Evolutionary conservation across 2,113 vertebrate genomes (phyloP).

Genomic region (Chaetodon auriga): DNA sequence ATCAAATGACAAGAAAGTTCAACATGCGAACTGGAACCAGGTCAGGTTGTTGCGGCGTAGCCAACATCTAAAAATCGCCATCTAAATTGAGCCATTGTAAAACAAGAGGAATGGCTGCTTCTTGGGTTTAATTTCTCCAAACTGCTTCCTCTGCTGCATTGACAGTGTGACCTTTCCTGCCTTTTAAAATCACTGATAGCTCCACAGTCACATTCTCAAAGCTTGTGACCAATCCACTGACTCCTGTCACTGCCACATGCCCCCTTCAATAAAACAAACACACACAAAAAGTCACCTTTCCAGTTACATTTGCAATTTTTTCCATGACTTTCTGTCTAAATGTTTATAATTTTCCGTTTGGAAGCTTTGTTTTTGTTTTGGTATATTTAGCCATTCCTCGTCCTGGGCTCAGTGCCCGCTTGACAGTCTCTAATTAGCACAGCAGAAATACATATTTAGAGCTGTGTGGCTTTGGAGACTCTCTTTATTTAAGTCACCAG

Average conservation of each 20-base stretch:
- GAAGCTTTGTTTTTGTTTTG: slow-evolving; percentile 82
- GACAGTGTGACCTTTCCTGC: slow-evolving; percentile 16
- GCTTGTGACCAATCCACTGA: slow-evolving; percentile 43
- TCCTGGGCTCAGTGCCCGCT: slow-evolving; percentile 78
- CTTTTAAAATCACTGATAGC: slow-evolving; percentile 24
- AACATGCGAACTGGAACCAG: neutral
- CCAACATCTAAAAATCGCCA: neutral
- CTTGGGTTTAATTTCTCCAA: slow-evolving; percentile 5
- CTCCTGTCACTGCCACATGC: slow-evolving; percentile 37
- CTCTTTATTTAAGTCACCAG: slow-evolving; percentile 82
- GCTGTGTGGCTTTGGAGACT: slow-evolving; percentile 81
- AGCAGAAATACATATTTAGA: slow-evolving; percentile 86
- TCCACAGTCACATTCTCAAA: slow-evolving; percentile 35
- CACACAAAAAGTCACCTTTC: slow-evolving; percentile 66
- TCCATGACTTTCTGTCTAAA: slow-evolving; percentile 73
- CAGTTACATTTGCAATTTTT: slow-evolving; percentile 66
- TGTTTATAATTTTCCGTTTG: slow-evolving; percentile 82
- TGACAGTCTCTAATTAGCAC: slow-evolving; percentile 85
- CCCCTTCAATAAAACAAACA: slow-evolving; percentile 53
- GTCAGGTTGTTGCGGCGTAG: slow-evolving; percentile 3
- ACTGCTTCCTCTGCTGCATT: slow-evolving; percentile 1
- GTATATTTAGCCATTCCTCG: slow-evolving; percentile 84
- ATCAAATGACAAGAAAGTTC: neutral
- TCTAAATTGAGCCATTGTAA: slow-evolving; percentile 24
- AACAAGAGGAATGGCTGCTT: slow-evolving; percentile 9